phyloP scores from a whole-genome alignment of 2,888 invertebrate species.

The Germaria angustata region DNA sequence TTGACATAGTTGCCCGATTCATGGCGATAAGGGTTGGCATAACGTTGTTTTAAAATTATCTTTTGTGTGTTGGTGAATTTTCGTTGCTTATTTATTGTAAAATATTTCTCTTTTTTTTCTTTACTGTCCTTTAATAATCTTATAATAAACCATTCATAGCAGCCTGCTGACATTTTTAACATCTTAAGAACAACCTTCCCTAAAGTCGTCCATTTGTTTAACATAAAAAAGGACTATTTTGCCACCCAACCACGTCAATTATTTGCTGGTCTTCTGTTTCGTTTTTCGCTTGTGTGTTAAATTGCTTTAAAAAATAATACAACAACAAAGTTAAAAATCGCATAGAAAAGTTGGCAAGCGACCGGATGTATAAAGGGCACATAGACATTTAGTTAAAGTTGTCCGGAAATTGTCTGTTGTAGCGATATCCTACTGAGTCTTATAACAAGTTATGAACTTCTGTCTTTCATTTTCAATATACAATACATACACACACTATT shows the following conservation, averaged over 20 bases:
- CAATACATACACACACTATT: background rate
- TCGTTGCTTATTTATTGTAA: slow-evolving; percentile 32
- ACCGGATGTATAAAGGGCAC: slow-evolving; percentile 65
- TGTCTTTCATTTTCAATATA: slow-evolving; percentile 47
- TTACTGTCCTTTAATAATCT: slow-evolving; percentile 60
- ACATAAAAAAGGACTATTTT: slow-evolving; percentile 4
- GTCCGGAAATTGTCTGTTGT: slow-evolving; percentile 78
- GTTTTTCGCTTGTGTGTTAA: slow-evolving; percentile 28
- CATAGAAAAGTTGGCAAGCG: slow-evolving; percentile 54
- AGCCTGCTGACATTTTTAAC: slow-evolving; percentile 64
- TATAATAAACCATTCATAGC: slow-evolving; percentile 66
- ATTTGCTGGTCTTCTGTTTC: slow-evolving; percentile 16
- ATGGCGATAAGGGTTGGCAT: slow-evolving; percentile 22
- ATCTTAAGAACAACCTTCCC: slow-evolving; percentile 56
- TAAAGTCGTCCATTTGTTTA: slow-evolving; percentile 6
- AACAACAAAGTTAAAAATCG: slow-evolving; percentile 23
- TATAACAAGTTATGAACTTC: slow-evolving; percentile 76
- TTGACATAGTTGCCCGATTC: slow-evolving; percentile 10
- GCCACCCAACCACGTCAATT: slow-evolving; percentile 48
- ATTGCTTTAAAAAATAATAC: slow-evolving; percentile 18
- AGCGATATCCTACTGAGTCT: slow-evolving; percentile 78
- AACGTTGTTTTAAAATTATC: slow-evolving; percentile 24
- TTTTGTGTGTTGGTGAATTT: background rate
- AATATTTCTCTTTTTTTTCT: slow-evolving; percentile 1
- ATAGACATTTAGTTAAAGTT: slow-evolving; percentile 74